Conservation (phyloP, 2,113 vertebrate species). For the Lophius piscatorius region DNA sequence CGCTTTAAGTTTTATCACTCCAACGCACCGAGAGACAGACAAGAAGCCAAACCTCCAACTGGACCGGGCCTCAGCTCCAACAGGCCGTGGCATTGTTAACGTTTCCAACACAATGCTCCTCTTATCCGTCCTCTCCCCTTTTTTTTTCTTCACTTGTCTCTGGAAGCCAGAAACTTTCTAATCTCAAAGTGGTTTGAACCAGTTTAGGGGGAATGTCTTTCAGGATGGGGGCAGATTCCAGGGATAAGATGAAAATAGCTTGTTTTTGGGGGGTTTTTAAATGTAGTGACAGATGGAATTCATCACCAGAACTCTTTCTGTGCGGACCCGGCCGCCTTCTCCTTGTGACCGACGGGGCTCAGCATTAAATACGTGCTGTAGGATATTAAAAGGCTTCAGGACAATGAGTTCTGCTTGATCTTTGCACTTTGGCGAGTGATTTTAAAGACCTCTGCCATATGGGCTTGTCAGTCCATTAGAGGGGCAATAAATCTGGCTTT, state of each 20-base stretch:
- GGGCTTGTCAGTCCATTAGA: conserved; percentile 7
- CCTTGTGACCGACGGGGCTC: neutral
- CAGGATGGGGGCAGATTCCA: conserved; percentile 39
- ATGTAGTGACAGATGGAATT: conserved; percentile 52
- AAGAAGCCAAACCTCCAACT: conserved; percentile 31
- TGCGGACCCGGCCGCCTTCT: neutral
- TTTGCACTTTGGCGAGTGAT: neutral
- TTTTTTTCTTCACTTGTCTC: neutral
- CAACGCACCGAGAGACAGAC: conserved; percentile 34
- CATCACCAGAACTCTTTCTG: conserved; percentile 26
- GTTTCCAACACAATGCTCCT: conserved; percentile 42
- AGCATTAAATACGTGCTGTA: neutral
- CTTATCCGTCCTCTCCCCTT: conserved; percentile 20
- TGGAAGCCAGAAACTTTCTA: conserved; percentile 16
- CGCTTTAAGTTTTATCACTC: conserved; percentile 47
- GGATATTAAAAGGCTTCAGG: neutral
- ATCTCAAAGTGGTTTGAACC: conserved; percentile 55
- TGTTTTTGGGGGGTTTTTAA: too few relatives aligned
- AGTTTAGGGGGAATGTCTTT: conserved; percentile 33
- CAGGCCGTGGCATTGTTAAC: conserved; percentile 34
- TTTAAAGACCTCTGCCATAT: neutral
- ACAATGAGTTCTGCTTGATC: neutral
- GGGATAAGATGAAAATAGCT: conserved; percentile 17
- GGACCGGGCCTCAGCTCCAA: conserved; percentile 15
- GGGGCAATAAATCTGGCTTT: conserved; percentile 5